Percentiles rank a stretch among this genome's conserved stretches.
Conservation (phyloP, 2,113 vertebrate genomes). For the Xiphorhynchus elegans region DNA sequence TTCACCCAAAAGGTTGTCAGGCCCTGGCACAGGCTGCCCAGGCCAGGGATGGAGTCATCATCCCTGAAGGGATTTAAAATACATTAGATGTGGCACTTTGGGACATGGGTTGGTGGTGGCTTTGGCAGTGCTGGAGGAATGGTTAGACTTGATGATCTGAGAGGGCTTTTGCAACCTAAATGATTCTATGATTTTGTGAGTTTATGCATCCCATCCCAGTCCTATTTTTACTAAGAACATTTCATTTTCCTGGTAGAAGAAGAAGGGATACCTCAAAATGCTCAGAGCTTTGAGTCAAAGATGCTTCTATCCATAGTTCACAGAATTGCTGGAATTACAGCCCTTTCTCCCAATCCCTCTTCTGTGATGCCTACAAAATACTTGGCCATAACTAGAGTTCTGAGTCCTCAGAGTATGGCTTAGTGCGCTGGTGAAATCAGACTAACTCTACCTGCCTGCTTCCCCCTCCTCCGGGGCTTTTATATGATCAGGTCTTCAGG, state of each 20-base stretch:
- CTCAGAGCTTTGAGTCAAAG: neutral
- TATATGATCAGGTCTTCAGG: neutral
- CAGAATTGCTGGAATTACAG: neutral
- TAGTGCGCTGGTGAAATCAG: neutral
- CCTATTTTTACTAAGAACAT: neutral
- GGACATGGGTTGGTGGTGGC: neutral
- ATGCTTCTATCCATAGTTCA: neutral
- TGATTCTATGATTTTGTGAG: neutral
- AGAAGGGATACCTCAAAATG: neutral
- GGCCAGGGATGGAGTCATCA: neutral
- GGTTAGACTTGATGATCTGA: neutral
- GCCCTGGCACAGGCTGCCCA: neutral
- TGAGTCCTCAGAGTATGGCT: neutral
- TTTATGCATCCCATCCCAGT: neutral
- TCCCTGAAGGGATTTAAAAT: neutral
- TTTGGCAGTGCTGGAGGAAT: fast-evolving
- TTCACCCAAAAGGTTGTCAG: neutral
- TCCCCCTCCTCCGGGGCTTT: neutral
- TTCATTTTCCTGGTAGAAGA: neutral
- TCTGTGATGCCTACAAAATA: neutral
- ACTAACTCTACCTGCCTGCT: too few species aligned
- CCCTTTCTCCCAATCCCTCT: neutral
- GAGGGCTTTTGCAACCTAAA: neutral
- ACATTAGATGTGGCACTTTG: neutral
- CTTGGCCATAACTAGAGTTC: neutral